Conservation (phyloP, 2,888 invertebrate genomes). For the Brachyptera putata region DNA sequence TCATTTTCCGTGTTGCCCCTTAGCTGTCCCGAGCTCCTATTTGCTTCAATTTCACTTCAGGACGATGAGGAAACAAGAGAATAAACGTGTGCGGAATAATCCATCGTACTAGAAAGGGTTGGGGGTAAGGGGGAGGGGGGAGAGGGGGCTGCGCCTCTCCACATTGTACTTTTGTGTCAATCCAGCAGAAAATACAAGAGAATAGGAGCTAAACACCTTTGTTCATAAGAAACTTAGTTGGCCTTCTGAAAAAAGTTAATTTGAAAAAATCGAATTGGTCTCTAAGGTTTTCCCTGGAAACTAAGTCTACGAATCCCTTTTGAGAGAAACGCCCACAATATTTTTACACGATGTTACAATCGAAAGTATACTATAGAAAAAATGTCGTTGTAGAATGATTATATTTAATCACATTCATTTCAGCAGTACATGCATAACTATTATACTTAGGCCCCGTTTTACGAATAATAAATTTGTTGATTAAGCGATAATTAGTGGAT, state of each 20-base stretch:
- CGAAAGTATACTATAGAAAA: too few species aligned
- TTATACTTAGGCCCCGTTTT: too few species aligned
- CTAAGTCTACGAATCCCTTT: conserved; percentile 5
- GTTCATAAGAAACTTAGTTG: conserved; percentile 14
- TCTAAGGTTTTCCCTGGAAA: too few species aligned
- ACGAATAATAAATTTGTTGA: too few species aligned
- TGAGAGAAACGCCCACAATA: too few species aligned
- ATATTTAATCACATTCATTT: too few species aligned
- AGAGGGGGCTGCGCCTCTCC: conserved; percentile 1
- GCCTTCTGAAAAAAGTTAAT: conserved; percentile 14
- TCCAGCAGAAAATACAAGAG: conserved; percentile 20
- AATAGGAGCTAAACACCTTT: conserved; percentile 20
- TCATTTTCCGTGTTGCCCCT: conserved; percentile 12
- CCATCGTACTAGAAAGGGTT: not conserved
- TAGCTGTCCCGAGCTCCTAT: conserved; percentile 18
- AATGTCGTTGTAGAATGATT: too few species aligned
- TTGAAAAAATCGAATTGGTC: conserved; percentile 14
- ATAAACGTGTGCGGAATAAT: conserved; percentile 22
- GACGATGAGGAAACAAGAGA: conserved; percentile 19
- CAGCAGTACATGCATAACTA: too few species aligned
- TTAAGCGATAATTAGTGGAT: too few species aligned
- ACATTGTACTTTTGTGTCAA: conserved; percentile 22
- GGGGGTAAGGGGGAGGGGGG: not conserved
- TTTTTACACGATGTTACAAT: too few species aligned
- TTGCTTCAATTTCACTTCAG: conserved; percentile 20